Evolutionary conservation across 2,888 invertebrate genomes (phyloP), one percentile per base, ranked within the genome.

Genomic region (Digitonthophagus gazella): DNA sequence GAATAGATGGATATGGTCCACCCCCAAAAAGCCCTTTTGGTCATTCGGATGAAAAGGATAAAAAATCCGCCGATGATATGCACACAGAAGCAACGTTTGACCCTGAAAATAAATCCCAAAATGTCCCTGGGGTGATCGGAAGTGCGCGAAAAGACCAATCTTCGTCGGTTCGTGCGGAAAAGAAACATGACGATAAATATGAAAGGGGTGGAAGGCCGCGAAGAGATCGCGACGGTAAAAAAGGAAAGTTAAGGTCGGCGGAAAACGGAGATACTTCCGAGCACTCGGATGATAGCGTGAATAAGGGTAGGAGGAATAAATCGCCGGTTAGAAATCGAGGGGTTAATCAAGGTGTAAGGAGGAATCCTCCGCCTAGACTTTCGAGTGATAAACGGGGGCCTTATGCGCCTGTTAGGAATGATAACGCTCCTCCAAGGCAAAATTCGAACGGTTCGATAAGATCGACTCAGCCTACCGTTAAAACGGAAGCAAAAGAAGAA

Each of bases 201-300:
- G 70, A 70, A 28, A 64, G 70, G 8, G 22, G 22, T 22, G 3
- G 22, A 22, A 70, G 68, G 56, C 64, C 19, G 16, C 72, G 67
- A 58, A 66, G 67, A 57, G 57, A 19, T 54, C 28, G 55, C 11
- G 71, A 69, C n/a, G 55, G 15, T 16, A 70, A 66, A 20, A 70
- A 70, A 66, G 63, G 67, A 1, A 67, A 63, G n/a, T 6, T 5
- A 69, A 16, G 15, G 11, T 15, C 58, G 3, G 44, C 44, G 16
- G 89, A 89, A 76, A 87, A 91, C 77, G 92, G 92, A 90, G 93
- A 93, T 80, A 92, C 93, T 58, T 92, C 93, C 4, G 94, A 94
- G 82, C 92, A 92, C 84, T 93, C 93, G 8, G 69, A 69, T 11
- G 67, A 69, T 16, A 66, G 69, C 56, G 67, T 58, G 15, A 65